Evolutionary conservation across 1,140 invertebrate species (phyloP).

Genomic region (Psilanteris sp.): DNA sequence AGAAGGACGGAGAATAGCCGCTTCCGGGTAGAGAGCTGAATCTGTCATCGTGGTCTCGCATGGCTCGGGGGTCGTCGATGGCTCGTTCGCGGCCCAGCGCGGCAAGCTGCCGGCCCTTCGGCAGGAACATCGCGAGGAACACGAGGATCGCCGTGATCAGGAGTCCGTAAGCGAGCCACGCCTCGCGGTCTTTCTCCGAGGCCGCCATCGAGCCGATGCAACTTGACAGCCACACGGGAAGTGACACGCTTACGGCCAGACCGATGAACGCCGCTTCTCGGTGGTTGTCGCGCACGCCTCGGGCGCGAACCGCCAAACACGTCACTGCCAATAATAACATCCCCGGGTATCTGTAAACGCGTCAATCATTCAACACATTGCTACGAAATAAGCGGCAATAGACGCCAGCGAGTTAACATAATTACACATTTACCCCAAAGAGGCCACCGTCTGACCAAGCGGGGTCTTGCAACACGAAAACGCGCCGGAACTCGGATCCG

Average conservation of each 20-base stretch:
- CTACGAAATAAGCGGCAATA: no score
- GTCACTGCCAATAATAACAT: conserved; percentile 90
- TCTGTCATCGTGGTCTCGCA: conserved; percentile 80
- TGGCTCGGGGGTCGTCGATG: conserved; percentile 68
- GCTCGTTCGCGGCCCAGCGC: conserved; percentile 88
- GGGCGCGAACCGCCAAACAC: conserved; percentile 89
- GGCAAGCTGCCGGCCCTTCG: conserved; percentile 93
- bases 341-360: conserved; percentile 84
- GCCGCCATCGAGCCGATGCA: conserved; percentile 84
- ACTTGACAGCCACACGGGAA: conserved; percentile 92
- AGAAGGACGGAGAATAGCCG: conserved; percentile 93
- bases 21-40: conserved; percentile 89
- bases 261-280: conserved; percentile 93
- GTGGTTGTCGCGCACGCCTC: conserved; percentile 95
- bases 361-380: no score
- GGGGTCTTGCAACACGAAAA: conserved; percentile 73
- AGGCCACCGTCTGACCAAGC: conserved; percentile 75
- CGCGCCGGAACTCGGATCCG: conserved; percentile 53
- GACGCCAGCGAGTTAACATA: no score
- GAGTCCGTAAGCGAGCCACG: conserved; percentile 92
- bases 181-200: conserved; percentile 88
- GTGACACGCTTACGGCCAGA: conserved; percentile 88
- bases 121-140: conserved; percentile 95
- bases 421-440: conserved; percentile 77
- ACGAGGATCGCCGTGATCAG: conserved; percentile 89